Conservation (phyloP, 2,888 invertebrate genomes). For the Lasiommata megera region DNA sequence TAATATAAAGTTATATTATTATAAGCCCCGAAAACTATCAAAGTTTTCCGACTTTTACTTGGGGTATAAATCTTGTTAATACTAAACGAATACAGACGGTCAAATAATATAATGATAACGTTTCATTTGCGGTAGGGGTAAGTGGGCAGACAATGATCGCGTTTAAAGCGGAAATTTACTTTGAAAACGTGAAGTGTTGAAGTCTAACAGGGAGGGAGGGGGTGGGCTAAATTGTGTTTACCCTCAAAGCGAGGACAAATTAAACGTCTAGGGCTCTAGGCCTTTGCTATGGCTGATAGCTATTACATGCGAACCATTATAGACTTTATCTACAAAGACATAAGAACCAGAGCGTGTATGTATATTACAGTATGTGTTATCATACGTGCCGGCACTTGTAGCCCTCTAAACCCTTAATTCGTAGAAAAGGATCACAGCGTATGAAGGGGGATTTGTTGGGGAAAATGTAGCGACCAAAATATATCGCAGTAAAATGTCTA, state of each 20-base stretch:
- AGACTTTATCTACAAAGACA: neutral
- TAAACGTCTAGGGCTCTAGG: slow-evolving; percentile 28
- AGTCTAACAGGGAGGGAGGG: slow-evolving; percentile 17
- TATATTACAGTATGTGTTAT: neutral
- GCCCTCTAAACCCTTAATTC: slow-evolving; percentile 13
- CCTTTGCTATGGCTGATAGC: slow-evolving; percentile 17
- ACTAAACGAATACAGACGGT: neutral
- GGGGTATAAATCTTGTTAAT: no score
- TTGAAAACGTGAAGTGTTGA: slow-evolving; percentile 18
- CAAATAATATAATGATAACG: neutral
- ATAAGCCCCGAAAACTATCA: no score
- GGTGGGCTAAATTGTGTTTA: slow-evolving; percentile 26
- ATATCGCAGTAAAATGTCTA: neutral
- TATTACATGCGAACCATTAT: slow-evolving; percentile 6
- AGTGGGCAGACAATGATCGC: neutral
- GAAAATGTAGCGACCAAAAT: slow-evolving; percentile 7
- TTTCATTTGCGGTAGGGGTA: neutral
- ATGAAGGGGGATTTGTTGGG: slow-evolving; percentile 10
- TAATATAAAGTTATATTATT: no score
- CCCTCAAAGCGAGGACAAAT: slow-evolving; percentile 29
- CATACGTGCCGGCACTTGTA: slow-evolving; percentile 4
- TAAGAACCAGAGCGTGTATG: neutral
- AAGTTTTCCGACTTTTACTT: no score
- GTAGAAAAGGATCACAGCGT: slow-evolving; percentile 13
- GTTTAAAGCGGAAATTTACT: slow-evolving; percentile 17